Percentiles rank a stretch among this genome's conserved stretches.
These are phyloP conservation scores for Sorex maritimensis DNA, from an alignment of 2,797 vertebrate genomes.

Conservation along the genomic window DNA sequence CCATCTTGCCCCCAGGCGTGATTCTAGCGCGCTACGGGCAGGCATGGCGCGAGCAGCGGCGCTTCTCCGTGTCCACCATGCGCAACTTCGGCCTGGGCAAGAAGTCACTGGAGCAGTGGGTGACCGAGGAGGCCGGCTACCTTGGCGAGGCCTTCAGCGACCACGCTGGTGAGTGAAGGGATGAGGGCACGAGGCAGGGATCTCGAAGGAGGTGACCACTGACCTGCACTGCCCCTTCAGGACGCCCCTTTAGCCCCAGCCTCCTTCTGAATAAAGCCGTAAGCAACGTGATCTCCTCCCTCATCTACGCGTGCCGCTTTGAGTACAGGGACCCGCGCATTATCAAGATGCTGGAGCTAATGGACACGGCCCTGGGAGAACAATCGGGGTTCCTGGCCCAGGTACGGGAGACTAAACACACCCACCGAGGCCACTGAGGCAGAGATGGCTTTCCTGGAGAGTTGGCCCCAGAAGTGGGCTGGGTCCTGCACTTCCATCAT, in stretches of 20 bases:
- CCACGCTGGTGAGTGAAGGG: constrained; percentile 85
- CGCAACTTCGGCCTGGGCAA: constrained; percentile 92
- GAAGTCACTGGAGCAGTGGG: constrained; percentile 91
- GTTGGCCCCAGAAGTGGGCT: no score
- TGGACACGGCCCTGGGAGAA: fast-evolving
- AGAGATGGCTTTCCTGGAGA: no score
- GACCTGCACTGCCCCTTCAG: neutral
- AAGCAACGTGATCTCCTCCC: constrained; percentile 88
- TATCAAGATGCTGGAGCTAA: constrained; percentile 41
- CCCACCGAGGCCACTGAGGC: no score
- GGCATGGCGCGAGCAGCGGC: constrained; percentile 89
- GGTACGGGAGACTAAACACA: constrained; percentile 29
- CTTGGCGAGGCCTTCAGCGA: constrained; percentile 87
- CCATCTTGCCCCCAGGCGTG: constrained; percentile 84
- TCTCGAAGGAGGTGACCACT: neutral
- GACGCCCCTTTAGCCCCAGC: constrained; percentile 79
- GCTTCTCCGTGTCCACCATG: constrained; percentile 88
- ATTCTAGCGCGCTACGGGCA: constrained; percentile 78
- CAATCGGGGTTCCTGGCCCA: fast-evolving
- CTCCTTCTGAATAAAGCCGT: constrained; percentile 80
- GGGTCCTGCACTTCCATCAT: no score
- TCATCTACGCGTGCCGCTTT: constrained; percentile 85
- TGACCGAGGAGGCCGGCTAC: constrained; percentile 88
- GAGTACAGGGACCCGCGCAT: constrained; percentile 81
- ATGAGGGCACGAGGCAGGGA: fast-evolving